These are phyloP conservation scores for Drosophila acutilabella DNA, from an alignment of 2,888 invertebrate genomes.

Conservation along the genomic window DNA sequence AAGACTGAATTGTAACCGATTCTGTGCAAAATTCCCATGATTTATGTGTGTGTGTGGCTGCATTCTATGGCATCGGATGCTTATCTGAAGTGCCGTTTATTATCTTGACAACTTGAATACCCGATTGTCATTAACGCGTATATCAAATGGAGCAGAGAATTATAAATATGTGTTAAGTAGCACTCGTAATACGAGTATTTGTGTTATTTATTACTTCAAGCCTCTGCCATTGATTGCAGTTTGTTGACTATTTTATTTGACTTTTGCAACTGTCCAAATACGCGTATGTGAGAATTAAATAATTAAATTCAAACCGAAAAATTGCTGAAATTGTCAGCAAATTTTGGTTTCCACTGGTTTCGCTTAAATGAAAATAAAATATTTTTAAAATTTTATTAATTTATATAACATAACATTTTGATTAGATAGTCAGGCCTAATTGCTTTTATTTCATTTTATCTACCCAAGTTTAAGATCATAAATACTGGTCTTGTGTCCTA, in stretches of 20 bases:
- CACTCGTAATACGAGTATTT: slow-evolving; percentile 31
- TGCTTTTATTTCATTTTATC: neutral
- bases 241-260: slow-evolving; percentile 44
- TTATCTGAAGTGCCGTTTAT: slow-evolving; percentile 60
- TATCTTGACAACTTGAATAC: slow-evolving; percentile 62
- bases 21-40: slow-evolving; percentile 48
- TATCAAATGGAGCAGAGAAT: slow-evolving; percentile 46
- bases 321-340: slow-evolving; percentile 19
- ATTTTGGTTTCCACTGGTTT: slow-evolving; percentile 33
- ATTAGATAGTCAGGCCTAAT: neutral
- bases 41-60: slow-evolving; percentile 49
- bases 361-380: slow-evolving; percentile 16
- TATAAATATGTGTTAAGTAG: slow-evolving; percentile 57
- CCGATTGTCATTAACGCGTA: slow-evolving; percentile 41
- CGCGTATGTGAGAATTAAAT: slow-evolving; percentile 24
- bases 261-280: slow-evolving; percentile 47
- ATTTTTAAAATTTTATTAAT: slow-evolving; percentile 1
- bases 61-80: slow-evolving; percentile 56
- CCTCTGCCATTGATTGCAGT: slow-evolving; percentile 55
- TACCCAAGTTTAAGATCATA: too few relatives aligned
- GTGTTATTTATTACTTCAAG: slow-evolving; percentile 45
- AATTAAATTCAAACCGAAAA: slow-evolving; percentile 29
- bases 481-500: neutral
- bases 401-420: neutral
- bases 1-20: slow-evolving; percentile 38